These are phyloP conservation scores for Onychomys torridus DNA, from an alignment of 2,797 vertebrate genomes.

Conservation along the genomic window DNA sequence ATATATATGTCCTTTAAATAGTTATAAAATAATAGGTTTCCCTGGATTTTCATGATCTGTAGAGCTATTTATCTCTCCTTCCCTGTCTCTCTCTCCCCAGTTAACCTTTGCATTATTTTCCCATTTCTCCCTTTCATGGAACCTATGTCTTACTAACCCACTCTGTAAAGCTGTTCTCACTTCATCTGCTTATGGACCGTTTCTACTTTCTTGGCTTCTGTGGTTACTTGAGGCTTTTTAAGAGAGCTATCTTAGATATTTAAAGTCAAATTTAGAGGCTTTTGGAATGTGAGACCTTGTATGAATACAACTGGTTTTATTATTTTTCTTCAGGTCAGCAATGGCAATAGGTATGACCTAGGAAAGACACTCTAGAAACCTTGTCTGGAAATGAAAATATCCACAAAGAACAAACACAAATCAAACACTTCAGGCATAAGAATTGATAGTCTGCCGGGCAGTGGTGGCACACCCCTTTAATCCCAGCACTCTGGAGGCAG, in stretches of 20 bases:
- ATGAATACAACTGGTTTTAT: background rate
- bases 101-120: too few relatives aligned
- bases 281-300: background rate
- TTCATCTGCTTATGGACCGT: background rate
- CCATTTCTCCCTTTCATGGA: too few relatives aligned
- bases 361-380: background rate
- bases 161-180: background rate
- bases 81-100: background rate
- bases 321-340: background rate
- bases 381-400: background rate
- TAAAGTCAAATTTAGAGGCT: background rate
- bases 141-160: too few relatives aligned
- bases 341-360: background rate
- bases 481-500: too few relatives aligned
- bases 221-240: background rate
- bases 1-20: background rate
- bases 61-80: background rate
- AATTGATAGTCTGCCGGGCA: accelerated
- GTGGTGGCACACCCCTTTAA: too few relatives aligned
- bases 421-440: background rate
- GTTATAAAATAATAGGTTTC: background rate
- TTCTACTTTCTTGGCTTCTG: background rate
- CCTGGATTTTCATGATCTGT: background rate
- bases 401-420: background rate
- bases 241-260: background rate